These are phyloP conservation scores for Macroteleia sp. DNA, from an alignment of 2,888 invertebrate species.

Conservation along the genomic window DNA sequence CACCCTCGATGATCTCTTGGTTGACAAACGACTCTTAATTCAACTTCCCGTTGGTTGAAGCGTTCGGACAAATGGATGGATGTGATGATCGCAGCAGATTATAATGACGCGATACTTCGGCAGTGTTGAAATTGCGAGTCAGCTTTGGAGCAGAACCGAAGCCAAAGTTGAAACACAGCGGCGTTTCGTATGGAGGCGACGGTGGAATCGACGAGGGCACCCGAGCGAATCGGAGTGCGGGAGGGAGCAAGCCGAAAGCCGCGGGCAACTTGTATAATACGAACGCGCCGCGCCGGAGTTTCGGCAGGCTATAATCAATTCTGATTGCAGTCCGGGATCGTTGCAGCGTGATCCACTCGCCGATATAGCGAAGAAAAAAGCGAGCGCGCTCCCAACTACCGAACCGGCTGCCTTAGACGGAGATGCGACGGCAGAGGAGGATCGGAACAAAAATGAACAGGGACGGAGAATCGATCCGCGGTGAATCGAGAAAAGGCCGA, in stretches of 20 bases:
- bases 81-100: slow-evolving; percentile 19
- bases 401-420: slow-evolving; percentile 68
- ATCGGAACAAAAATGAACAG: slow-evolving; percentile 38
- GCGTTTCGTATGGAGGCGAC: slow-evolving; percentile 16
- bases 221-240: slow-evolving; percentile 54
- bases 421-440: slow-evolving; percentile 38
- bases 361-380: slow-evolving; percentile 82
- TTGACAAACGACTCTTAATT: slow-evolving; percentile 49
- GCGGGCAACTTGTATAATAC: slow-evolving; percentile 80
- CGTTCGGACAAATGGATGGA: slow-evolving; percentile 30
- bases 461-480: slow-evolving; percentile 52
- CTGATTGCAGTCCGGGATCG: slow-evolving; percentile 83
- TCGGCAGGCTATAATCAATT: slow-evolving; percentile 84
- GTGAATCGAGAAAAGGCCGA: slow-evolving; percentile 58
- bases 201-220: slow-evolving; percentile 66
- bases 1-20: background rate
- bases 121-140: slow-evolving; percentile 26
- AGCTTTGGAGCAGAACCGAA: slow-evolving; percentile 2
- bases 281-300: slow-evolving; percentile 79
- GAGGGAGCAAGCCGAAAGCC: slow-evolving; percentile 63
- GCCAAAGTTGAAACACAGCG: slow-evolving; percentile 21
- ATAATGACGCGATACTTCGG: slow-evolving; percentile 44
- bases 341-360: slow-evolving; percentile 79
- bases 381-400: slow-evolving; percentile 79
- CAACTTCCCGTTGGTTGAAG: slow-evolving; percentile 33